phyloP scores from a whole-genome alignment of 2,797 vertebrate species.

The Eleutherodactylus coqui region DNA sequence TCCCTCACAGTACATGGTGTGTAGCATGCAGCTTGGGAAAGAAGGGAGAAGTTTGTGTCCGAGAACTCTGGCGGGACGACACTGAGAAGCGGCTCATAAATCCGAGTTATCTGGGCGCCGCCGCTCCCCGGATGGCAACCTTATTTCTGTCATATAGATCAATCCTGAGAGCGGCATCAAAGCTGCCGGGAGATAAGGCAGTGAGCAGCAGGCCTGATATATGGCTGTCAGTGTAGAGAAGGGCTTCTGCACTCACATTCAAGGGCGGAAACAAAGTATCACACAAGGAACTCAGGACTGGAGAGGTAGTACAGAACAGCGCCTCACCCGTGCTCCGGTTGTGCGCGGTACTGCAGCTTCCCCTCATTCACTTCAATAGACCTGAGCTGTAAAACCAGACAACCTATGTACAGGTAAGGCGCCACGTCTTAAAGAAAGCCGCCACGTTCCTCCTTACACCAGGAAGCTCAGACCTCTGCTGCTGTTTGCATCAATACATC shows the following conservation, averaged over 20 bases:
- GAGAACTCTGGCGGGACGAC: not conserved
- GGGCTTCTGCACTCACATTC: not conserved
- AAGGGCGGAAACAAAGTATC: not conserved
- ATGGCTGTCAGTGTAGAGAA: not conserved
- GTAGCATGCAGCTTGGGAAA: not conserved
- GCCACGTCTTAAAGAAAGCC: not conserved
- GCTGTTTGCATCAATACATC: not conserved
- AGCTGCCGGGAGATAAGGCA: not conserved
- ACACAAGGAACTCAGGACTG: not conserved
- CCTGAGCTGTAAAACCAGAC: not conserved
- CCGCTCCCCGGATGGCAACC: not conserved
- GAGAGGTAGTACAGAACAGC: not conserved
- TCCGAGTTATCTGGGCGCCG: constrained; percentile 1
- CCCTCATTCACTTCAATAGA: not conserved
- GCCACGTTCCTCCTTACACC: not conserved
- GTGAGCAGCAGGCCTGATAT: not conserved
- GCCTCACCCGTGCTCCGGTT: not conserved
- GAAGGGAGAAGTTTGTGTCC: not conserved
- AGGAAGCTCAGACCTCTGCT: not conserved
- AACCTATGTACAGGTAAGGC: not conserved
- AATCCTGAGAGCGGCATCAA: not conserved
- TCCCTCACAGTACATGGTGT: not conserved
- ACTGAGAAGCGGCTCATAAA: constrained; percentile 25
- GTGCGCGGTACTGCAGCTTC: not conserved
- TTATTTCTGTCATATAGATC: not conserved